Evolutionary conservation across 2,888 invertebrate species (phyloP), one percentile per base, ranked within the genome.

Genomic region (Megamerina dolium): DNA sequence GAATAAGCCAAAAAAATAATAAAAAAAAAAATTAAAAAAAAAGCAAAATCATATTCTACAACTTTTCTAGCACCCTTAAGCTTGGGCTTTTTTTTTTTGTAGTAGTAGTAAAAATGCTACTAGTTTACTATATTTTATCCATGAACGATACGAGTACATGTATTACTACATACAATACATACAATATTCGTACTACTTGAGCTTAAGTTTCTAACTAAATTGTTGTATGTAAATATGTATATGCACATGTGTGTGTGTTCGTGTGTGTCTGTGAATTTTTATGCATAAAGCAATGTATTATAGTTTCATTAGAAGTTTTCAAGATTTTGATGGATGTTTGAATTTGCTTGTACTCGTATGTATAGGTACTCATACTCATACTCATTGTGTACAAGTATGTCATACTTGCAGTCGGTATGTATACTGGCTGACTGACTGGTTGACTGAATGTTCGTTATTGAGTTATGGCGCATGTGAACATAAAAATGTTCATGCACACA

Each of bases 141-240:
- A n/a, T n/a, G n/a, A n/a, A n/a, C n/a, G n/a, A n/a, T n/a, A n/a
- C n/a, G n/a, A n/a, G 23, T 10, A 6, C 23, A 23, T 8, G 10
- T 8, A 23, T 23, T 23, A 10, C 10, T 23, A 23, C 10, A 23
- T 23, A 10, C 23, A 23, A 23, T 8, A 23, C 23, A 23, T 23
- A 23, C 10, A 6, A 6, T 23, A 23, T 27, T 46, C n/a, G n/a
- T n/a, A n/a, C n/a, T n/a, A n/a, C n/a, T n/a, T n/a, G n/a, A n/a
- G n/a, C n/a, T n/a, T n/a, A n/a, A n/a, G n/a, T n/a, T 41, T 48
- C 56, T 50, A 39, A 49, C 55, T 51, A 59, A 59, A 60, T 60
- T 59, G 57, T 59, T 60, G 55, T 59, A 59, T 59, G 58, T 51
- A 57, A 57, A 59, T 6, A 31, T 41, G 37, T 43, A 35, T 49